Evolutionary conservation across 2,888 invertebrate species (phyloP).

Genomic region (Tetropium fuscum): DNA sequence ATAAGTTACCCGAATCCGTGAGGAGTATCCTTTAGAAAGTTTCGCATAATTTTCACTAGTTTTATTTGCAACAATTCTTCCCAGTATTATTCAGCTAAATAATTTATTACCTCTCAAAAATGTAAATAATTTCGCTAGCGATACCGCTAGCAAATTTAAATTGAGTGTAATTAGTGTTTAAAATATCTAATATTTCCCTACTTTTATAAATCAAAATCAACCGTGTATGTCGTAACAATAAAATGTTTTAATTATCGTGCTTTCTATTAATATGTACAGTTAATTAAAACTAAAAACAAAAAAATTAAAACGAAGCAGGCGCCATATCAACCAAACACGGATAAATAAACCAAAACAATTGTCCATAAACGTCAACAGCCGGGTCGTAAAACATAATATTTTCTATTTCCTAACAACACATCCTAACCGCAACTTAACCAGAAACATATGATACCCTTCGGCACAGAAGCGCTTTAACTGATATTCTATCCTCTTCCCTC

Average conservation of each 20-base stretch:
- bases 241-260: constrained; percentile 17
- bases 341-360: constrained; percentile 40
- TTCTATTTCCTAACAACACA: constrained; percentile 48
- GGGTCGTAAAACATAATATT: constrained; percentile 45
- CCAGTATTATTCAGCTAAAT: no score
- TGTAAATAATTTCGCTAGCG: no score
- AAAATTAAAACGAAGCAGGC: constrained; percentile 20
- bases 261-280: constrained; percentile 12
- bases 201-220: no score
- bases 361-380: constrained; percentile 41
- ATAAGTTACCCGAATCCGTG: no score
- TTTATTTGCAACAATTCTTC: no score
- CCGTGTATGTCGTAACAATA: constrained; percentile 7
- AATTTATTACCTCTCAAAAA: no score
- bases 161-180: no score
- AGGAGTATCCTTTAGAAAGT: no score
- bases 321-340: constrained; percentile 23
- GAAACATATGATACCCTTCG: constrained; percentile 52
- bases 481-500: constrained; percentile 4
- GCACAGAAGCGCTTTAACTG: constrained; percentile 26
- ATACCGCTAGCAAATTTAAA: no score
- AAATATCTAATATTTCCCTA: no score
- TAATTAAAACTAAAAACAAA: constrained; percentile 27
- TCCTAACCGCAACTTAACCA: constrained; percentile 51
- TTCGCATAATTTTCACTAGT: no score